Evolutionary conservation across 2,113 vertebrate genomes (phyloP).

Genomic region (Dipodomys stephensi): DNA sequence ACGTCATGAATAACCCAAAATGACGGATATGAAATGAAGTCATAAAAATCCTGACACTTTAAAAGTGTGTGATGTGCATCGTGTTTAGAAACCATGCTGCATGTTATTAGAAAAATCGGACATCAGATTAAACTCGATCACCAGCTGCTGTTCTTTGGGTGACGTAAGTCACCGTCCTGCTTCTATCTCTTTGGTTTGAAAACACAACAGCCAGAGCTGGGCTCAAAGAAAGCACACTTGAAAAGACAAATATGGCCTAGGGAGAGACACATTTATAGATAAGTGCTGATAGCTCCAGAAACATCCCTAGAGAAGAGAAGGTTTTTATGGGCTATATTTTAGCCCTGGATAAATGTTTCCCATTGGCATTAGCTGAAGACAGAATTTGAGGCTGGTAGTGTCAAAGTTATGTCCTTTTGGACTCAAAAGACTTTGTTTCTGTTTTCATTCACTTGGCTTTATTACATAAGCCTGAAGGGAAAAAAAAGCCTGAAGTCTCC

Average conservation of each 20-base stretch:
- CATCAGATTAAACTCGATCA: neutral
- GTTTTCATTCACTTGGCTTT: constrained; percentile 18
- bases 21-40: neutral
- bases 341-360: neutral
- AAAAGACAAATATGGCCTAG: neutral
- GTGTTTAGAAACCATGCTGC: neutral
- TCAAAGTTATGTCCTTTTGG: neutral
- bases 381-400: neutral
- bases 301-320: neutral
- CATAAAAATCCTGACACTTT: neutral
- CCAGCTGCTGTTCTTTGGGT: neutral
- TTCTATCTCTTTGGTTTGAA: neutral
- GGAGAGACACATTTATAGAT: neutral
- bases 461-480: constrained; percentile 64
- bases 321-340: neutral
- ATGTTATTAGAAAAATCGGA: neutral
- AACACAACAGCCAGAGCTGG: neutral
- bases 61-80: neutral
- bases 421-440: neutral
- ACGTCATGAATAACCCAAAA: neutral
- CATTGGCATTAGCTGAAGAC: neutral
- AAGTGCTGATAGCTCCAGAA: constrained; percentile 10
- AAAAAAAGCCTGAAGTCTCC: constrained; percentile 81
- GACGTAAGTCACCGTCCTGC: neutral
- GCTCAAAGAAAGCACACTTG: neutral